Conservation (phyloP, 2,888 invertebrate genomes). For the Deilephila porcellus region DNA sequence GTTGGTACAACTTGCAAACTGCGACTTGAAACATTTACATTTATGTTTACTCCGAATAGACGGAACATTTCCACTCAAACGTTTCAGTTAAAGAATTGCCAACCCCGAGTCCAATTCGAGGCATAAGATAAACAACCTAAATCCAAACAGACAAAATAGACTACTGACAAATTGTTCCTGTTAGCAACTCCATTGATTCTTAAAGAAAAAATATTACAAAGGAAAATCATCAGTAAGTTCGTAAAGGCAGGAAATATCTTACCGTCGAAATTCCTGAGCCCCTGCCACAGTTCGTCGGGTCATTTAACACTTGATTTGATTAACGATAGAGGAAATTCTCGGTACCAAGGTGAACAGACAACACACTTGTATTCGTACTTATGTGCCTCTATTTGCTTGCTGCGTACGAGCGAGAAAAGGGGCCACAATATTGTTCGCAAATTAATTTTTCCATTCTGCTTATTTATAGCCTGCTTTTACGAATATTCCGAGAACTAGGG, state of each 20-base stretch:
- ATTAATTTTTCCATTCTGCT: slow-evolving; percentile 14
- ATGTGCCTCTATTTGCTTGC: slow-evolving; percentile 23
- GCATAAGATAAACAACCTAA: slow-evolving; percentile 58
- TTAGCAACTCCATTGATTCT: slow-evolving; percentile 73
- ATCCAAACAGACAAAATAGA: slow-evolving; percentile 65
- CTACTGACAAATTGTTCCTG: slow-evolving; percentile 72
- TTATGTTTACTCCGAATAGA: slow-evolving; percentile 1
- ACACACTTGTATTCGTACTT: slow-evolving; percentile 30
- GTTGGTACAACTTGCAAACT: slow-evolving; percentile 11
- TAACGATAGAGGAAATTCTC: slow-evolving; percentile 58
- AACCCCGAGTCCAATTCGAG: slow-evolving; percentile 31
- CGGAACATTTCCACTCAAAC: background rate
- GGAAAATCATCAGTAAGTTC: slow-evolving; percentile 67
- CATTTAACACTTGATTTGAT: slow-evolving; percentile 76
- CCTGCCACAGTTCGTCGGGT: slow-evolving; percentile 56
- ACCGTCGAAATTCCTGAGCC: slow-evolving; percentile 56
- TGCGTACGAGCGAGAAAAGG: background rate
- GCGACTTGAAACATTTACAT: slow-evolving; percentile 14
- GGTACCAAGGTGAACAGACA: slow-evolving; percentile 41
- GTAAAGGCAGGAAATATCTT: slow-evolving; percentile 61
- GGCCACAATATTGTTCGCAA: slow-evolving; percentile 4
- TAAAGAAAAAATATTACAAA: slow-evolving; percentile 68
- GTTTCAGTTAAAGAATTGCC: background rate
- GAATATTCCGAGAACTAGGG: background rate
- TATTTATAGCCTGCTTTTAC: background rate